Base-by-base conservation (phyloP, 2,797 vertebrate species). In the Lateolabrax maculatus region DNA sequence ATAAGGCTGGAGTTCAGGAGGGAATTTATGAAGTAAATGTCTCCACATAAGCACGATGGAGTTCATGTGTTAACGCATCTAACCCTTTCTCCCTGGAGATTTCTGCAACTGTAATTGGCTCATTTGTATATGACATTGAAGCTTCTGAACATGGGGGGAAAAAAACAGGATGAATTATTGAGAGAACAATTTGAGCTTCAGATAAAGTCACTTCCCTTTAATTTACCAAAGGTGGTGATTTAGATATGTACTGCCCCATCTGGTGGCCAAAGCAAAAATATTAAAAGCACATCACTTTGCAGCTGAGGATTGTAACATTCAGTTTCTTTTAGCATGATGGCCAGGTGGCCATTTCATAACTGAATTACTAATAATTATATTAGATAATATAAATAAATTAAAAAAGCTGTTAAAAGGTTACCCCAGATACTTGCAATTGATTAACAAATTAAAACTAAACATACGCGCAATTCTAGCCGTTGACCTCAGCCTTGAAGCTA, bases 401-500 rank as follows among this genome's bases (percentile, higher is more conserved):
- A 63, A 21, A 56, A 36, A 29, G 7, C 13, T 11, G 62, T 62
- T 44, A 0, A 39, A 49, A 12, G 9, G 16, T 49, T 2, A 18
- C 16, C 67, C 72, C 53, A 71, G 37, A 83, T 36, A 71, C 12
- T 62, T 81, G 25, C 19, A 77, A 71, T 56, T 80, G 75, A 87
- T 56, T 77, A 71, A 69, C 43, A 25, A 60, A 79, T 19, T 53
- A 23, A 25, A 60, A 79, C n/a, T 53, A 21, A 77, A 83, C 49
- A 68, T 13, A 21, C 10, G 41, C 84, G 80, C 58, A 88, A 85
- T 89, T 92, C 52, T 67, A 77, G 86, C 75, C 43, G 29, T 75
- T 66, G 77, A 87, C 73, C 87, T 91, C 82, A 86, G 89, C 88
- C 87, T 91, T 84, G 90, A 91, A 90, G 83, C 89, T 75, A 64